Evolutionary conservation across 2,888 invertebrate genomes (phyloP).

Genomic region (Tigriopus californicus): DNA sequence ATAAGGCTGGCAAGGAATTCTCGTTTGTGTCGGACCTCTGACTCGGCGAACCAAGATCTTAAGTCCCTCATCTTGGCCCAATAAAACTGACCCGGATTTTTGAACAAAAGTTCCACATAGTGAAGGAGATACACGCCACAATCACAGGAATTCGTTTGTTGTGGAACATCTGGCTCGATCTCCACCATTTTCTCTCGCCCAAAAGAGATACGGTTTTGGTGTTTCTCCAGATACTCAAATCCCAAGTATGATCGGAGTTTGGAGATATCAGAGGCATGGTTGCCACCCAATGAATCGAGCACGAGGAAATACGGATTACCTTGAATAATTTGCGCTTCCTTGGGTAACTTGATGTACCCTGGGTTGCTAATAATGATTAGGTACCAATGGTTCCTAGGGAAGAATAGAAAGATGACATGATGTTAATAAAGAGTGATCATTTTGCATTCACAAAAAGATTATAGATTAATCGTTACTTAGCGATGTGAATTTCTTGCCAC

Average conservation of each 20-base stretch:
- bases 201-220: not conserved
- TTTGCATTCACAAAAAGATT: no score
- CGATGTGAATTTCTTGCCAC: no score
- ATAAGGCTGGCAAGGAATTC: no score
- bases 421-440: no score
- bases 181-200: not conserved
- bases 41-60: no score
- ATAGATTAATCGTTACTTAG: no score
- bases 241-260: not conserved
- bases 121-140: slow-evolving; percentile 7
- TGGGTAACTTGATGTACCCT: not conserved
- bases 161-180: not conserved
- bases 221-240: not conserved
- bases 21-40: no score
- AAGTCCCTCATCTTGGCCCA: no score
- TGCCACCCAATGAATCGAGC: not conserved
- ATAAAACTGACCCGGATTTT: not conserved
- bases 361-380: slow-evolving; percentile 8
- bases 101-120: slow-evolving; percentile 6
- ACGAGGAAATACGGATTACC: not conserved
- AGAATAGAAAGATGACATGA: no score
- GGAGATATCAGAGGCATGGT: not conserved
- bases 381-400: slow-evolving; percentile 2
- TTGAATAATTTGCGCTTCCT: not conserved
- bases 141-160: slow-evolving; percentile 6